Base-by-base conservation (phyloP, 2,797 vertebrate species). In the Apogon talboti region DNA sequence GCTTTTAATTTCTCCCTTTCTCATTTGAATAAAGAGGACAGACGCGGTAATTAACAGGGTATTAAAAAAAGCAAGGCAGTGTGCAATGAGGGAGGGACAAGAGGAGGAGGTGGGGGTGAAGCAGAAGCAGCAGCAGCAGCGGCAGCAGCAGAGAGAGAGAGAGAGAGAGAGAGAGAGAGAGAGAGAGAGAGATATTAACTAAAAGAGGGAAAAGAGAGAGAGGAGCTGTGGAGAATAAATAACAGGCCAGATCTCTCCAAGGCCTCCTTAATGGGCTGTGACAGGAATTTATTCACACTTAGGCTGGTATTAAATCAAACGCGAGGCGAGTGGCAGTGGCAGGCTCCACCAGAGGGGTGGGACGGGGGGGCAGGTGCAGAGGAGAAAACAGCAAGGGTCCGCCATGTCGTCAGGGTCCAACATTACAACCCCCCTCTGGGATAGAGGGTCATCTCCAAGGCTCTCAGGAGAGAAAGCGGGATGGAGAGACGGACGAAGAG, bases 211-310 rank as follows among this genome's bases (percentile, higher is more conserved):
- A 82, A 83, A 73, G 73, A 83, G 68, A 76, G 82, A 90, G 24
- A 28, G 87, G 84, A 83, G 86, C 89, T 87, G 85, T 85, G 89
- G 83, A 93, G 93, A 95, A 94, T 94, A 93, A 93, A 94, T 94
- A 94, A 94, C 81, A 92, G 89, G 89, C 83, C 85, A 89, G 90
- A 92, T 93, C 90, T 93, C 93, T 94, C 92, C 92, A 92, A 93
- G 92, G 93, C 91, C 90, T 91, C 90, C 91, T 93, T 94, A 95
- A 94, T 94, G 92, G 92, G 87, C 91, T 93, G 91, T 93, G 93
- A 94, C 93, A 94, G 90, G 93, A 94, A 94, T 94, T 93, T 94
- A 94, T 94, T 93, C 93, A 93, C 91, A 94, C 91, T 94, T 93
- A 93, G 90, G 87, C 92, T 91, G 89, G 90, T 93, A 93, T 93